These are phyloP conservation scores for Helostoma temminkii DNA, from an alignment of 2,797 vertebrate species.

Conservation along the genomic window DNA sequence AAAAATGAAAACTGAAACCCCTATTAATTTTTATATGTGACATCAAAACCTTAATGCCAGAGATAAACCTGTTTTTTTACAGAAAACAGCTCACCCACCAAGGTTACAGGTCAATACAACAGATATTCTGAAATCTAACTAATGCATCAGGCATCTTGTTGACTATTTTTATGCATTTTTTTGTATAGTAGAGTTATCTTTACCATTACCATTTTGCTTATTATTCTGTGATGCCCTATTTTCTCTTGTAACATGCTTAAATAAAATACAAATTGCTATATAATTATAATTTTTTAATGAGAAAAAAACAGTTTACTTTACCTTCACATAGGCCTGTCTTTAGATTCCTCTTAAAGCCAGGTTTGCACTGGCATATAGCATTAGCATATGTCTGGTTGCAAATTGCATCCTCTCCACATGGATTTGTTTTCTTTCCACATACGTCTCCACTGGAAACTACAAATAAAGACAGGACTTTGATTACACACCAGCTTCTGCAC, in stretches of 20 bases:
- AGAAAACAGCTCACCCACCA: too few species aligned
- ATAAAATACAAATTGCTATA: background rate
- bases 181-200: too few species aligned
- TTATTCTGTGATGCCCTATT: background rate
- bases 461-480: constrained; percentile 75
- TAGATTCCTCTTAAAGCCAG: constrained; percentile 94
- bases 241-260: background rate
- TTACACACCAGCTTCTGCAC: constrained; percentile 51
- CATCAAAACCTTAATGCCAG: too few species aligned
- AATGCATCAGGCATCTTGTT: too few species aligned
- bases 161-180: too few species aligned
- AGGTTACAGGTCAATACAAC: too few species aligned
- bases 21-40: too few species aligned
- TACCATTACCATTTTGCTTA: too few species aligned
- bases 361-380: constrained; percentile 93
- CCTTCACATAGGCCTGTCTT: constrained; percentile 95
- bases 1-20: too few species aligned
- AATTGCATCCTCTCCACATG: constrained; percentile 94
- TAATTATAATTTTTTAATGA: background rate
- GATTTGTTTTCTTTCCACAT: constrained; percentile 93
- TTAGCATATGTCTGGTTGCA: constrained; percentile 94
- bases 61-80: too few species aligned
- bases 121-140: too few species aligned
- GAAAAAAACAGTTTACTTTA: constrained; percentile 63
- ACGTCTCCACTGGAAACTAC: constrained; percentile 89